A percentile compares a stretch with the other conserved stretches of the same genome.
Evolutionary conservation across 2,113 vertebrate species (phyloP).

Genomic region (Scartelaos histophorus): DNA sequence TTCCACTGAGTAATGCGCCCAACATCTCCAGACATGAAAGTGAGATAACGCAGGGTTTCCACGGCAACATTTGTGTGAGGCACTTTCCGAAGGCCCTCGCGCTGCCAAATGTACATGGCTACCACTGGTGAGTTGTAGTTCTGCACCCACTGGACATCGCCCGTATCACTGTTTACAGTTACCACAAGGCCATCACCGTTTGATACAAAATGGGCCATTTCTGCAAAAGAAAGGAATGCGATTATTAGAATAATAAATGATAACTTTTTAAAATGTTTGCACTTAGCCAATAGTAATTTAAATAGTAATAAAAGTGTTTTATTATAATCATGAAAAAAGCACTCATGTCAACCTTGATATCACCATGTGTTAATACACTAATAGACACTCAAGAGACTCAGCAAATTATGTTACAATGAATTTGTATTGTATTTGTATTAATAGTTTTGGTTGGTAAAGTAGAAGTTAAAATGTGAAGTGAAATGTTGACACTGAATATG

Average conservation of each 20-base stretch:
- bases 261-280: too few species aligned
- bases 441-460: background rate
- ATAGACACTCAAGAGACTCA: too few species aligned
- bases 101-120: slow-evolving; percentile 96
- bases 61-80: slow-evolving; percentile 91
- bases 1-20: slow-evolving; percentile 98
- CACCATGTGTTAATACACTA: too few species aligned
- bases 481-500: too few species aligned
- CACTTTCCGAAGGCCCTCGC: slow-evolving; percentile 90
- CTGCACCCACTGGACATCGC: slow-evolving; percentile 94
- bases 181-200: slow-evolving; percentile 97
- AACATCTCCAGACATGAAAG: slow-evolving; percentile 95
- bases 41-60: slow-evolving; percentile 95
- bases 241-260: background rate
- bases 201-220: slow-evolving; percentile 96
- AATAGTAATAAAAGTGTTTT: too few species aligned
- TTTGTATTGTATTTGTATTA: background rate
- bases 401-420: too few species aligned
- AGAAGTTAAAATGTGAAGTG: background rate
- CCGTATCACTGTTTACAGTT: slow-evolving; percentile 93
- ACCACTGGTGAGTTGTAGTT: slow-evolving; percentile 97
- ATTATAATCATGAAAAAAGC: background rate
- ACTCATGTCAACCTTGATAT: too few species aligned
- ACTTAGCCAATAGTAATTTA: too few species aligned
- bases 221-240: slow-evolving; percentile 62